Evolutionary conservation across 2,113 vertebrate genomes (phyloP).

Genomic region (Periophthalmodon schlosseri): DNA sequence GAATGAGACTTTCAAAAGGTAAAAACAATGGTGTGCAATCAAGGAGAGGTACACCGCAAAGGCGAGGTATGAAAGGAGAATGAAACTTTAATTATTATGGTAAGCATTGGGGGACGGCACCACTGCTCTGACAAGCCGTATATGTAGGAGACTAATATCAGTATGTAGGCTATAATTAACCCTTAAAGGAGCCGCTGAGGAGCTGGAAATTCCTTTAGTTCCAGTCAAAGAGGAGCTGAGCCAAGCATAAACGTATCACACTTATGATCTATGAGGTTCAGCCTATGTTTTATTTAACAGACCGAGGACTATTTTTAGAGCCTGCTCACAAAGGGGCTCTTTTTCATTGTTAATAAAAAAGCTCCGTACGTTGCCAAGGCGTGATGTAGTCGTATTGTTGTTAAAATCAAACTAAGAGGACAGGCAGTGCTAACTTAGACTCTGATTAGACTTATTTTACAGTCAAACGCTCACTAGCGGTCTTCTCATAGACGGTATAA

Average conservation of each 20-base stretch:
- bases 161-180: neutral
- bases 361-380: neutral
- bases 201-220: neutral
- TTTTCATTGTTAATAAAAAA: neutral
- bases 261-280: neutral
- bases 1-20: constrained; percentile 23
- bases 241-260: neutral
- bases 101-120: constrained; percentile 9
- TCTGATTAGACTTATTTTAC: no score
- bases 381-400: neutral
- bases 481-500: no score
- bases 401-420: neutral
- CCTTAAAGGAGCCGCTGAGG: neutral
- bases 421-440: no score
- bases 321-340: neutral
- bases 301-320: neutral
- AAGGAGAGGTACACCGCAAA: constrained; percentile 13
- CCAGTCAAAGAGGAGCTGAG: constrained; percentile 1
- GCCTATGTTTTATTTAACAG: constrained; percentile 7
- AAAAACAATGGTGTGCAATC: constrained; percentile 32
- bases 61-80: neutral
- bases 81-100: constrained; percentile 15
- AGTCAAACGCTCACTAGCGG: no score
- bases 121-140: neutral
- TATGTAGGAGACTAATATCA: constrained; percentile 2